Evolutionary conservation across 2,113 vertebrate genomes (phyloP).

Genomic region (Psilopsiagon aymara): DNA sequence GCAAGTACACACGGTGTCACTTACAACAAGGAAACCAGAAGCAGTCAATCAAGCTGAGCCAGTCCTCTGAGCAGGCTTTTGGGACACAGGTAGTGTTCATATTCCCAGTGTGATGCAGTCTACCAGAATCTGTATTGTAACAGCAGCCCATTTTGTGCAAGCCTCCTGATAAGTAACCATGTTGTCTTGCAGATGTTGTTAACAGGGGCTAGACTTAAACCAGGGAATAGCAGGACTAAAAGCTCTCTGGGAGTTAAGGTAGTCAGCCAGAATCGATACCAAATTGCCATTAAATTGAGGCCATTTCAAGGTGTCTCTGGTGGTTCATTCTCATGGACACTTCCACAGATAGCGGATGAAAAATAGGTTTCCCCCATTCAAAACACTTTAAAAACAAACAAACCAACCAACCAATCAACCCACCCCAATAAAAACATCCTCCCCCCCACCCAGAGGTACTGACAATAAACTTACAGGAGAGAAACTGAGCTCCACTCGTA

Average conservation of each 20-base stretch:
- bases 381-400: neutral
- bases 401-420: too few relatives aligned
- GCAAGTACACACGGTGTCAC: accelerated
- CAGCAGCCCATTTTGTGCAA: neutral
- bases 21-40: neutral
- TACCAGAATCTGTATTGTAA: neutral
- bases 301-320: neutral
- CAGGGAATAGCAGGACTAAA: neutral
- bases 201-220: neutral
- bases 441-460: too few relatives aligned
- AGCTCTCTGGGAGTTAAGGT: neutral
- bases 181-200: accelerated
- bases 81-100: neutral
- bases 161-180: neutral
- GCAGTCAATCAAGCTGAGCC: neutral
- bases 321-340: neutral
- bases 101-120: neutral
- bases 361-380: neutral
- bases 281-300: neutral
- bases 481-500: neutral
- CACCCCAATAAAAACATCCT: accelerated
- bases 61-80: neutral
- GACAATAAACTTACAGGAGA: neutral
- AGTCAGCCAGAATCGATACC: neutral
- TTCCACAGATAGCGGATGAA: neutral